These are phyloP conservation scores for Apis dorsata DNA, from an alignment of 1,140 invertebrate genomes.

Conservation along the genomic window DNA sequence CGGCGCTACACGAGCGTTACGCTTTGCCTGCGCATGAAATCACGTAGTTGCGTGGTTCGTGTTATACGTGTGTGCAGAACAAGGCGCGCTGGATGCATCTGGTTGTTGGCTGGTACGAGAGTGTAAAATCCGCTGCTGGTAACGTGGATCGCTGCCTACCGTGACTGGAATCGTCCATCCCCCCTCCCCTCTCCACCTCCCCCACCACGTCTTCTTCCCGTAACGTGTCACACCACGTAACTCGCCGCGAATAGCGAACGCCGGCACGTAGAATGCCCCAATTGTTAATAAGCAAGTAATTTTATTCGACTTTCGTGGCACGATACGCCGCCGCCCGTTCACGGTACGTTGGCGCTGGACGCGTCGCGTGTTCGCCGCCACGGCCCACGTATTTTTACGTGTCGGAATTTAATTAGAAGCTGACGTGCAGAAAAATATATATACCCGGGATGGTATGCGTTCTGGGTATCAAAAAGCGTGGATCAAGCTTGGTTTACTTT, in stretches of 20 bases:
- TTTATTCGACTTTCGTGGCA: constrained; percentile 3
- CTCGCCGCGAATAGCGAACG: background rate
- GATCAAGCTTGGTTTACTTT: constrained; percentile 29
- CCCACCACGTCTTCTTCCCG: no score
- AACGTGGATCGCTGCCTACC: background rate
- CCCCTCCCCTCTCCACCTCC: background rate
- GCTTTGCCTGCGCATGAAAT: constrained; percentile 53
- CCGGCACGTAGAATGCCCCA: background rate
- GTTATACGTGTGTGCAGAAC: background rate
- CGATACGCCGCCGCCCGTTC: constrained; percentile 1
- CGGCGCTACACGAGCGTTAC: constrained; percentile 71
- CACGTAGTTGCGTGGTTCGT: constrained; percentile 1
- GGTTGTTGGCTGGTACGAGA: background rate
- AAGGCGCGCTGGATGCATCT: constrained; percentile 3
- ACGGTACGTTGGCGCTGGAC: background rate
- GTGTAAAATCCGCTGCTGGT: background rate
- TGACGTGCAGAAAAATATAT: constrained; percentile 10
- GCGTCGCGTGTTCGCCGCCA: constrained; percentile 12
- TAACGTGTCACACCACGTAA: background rate
- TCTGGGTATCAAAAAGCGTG: constrained; percentile 5
- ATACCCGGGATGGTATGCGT: background rate
- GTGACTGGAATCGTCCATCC: constrained; percentile 7
- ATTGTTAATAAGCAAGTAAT: constrained; percentile 22
- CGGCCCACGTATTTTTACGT: background rate
- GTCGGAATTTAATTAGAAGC: constrained; percentile 39